Evolutionary conservation across 2,113 vertebrate genomes (phyloP).

Genomic region (Python bivittatus): DNA sequence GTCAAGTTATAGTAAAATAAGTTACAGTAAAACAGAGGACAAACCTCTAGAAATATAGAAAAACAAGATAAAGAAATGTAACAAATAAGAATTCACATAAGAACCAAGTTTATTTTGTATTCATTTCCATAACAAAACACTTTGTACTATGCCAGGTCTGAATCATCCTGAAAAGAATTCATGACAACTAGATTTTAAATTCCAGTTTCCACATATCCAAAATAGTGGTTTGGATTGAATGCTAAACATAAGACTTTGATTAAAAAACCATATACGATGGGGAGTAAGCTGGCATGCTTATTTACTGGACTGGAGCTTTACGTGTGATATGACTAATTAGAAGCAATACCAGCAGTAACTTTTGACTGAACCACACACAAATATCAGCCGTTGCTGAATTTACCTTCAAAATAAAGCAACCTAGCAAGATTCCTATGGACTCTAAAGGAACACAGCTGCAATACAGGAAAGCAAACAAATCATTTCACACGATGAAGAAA

Average conservation of each 20-base stretch:
- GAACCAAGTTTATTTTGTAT: too few species aligned
- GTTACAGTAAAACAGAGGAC: too few species aligned
- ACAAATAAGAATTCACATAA: too few species aligned
- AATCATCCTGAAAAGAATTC: not conserved
- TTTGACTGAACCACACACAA: not conserved
- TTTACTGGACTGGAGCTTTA: not conserved
- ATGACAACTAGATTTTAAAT: not conserved
- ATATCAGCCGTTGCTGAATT: not conserved
- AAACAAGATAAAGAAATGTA: too few species aligned
- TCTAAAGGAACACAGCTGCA: fast-evolving
- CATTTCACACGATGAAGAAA: not conserved
- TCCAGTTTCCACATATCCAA: not conserved
- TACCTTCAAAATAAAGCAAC: not conserved
- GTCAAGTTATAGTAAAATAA: too few species aligned
- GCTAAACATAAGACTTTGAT: not conserved
- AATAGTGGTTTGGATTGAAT: not conserved
- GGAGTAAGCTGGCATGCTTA: not conserved
- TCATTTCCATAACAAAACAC: too few species aligned
- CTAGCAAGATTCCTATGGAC: fast-evolving
- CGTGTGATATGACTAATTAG: not conserved
- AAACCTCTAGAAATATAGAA: too few species aligned
- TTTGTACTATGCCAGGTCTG: too few species aligned
- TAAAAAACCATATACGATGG: not conserved
- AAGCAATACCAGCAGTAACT: not conserved
- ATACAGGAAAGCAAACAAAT: too few species aligned